Conservation (phyloP, 2,113 vertebrate species). For the Megaceryle torquata region DNA sequence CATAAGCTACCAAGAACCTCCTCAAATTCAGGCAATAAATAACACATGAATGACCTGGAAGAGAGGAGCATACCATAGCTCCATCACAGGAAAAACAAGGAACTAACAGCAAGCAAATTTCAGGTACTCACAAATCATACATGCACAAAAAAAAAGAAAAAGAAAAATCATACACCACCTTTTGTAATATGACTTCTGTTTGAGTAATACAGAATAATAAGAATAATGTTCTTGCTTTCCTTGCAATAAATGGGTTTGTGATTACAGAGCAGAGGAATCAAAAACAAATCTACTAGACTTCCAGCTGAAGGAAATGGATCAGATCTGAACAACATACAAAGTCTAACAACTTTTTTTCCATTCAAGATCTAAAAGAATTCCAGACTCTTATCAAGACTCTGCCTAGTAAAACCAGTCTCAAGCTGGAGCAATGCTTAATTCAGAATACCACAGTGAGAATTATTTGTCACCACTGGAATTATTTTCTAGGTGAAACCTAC, state of each 20-base stretch:
- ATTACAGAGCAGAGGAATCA: background rate
- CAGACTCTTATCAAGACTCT: background rate
- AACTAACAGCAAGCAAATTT: background rate
- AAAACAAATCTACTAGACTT: background rate
- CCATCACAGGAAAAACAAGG: rapidly evolving
- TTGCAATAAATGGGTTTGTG: background rate
- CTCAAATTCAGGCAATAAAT: background rate
- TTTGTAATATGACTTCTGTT: background rate
- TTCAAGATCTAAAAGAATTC: background rate
- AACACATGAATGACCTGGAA: background rate
- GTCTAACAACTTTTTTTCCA: background rate
- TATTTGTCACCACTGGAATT: background rate
- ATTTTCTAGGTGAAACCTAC: background rate
- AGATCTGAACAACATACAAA: background rate
- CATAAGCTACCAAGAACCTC: background rate
- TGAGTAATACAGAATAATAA: background rate
- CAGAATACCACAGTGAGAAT: background rate
- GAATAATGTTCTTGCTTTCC: background rate
- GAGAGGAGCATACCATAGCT: background rate
- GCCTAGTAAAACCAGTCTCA: background rate
- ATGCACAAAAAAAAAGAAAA: background rate
- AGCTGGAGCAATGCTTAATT: background rate
- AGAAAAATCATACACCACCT: background rate
- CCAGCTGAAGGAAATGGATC: background rate
- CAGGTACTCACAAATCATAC: background rate